Conservation (phyloP, 2,888 invertebrate species). For the Nomada hirtipes region DNA sequence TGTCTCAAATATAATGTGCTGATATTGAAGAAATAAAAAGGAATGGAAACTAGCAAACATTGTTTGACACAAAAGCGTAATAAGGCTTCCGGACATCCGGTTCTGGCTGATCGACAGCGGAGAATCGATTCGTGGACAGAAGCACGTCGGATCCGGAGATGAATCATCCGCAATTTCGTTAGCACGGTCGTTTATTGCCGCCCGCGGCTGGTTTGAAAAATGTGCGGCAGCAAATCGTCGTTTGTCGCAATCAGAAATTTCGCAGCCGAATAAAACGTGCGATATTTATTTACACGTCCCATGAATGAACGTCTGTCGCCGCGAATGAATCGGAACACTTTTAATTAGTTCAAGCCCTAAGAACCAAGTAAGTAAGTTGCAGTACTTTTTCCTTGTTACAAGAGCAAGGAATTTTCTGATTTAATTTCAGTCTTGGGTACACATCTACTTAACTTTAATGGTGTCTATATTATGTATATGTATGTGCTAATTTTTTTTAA, state of each 20-base stretch:
- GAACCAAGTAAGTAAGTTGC: constrained; percentile 3
- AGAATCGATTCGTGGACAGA: neutral
- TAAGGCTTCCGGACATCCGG: too few relatives aligned
- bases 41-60: neutral
- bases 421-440: neutral
- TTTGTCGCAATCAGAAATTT: constrained; percentile 63
- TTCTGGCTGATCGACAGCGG: neutral
- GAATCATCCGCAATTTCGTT: constrained; percentile 21
- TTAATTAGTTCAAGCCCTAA: constrained; percentile 70
- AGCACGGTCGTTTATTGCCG: constrained; percentile 6
- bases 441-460: too few relatives aligned
- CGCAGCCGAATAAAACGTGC: constrained; percentile 44
- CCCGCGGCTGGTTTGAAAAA: constrained; percentile 14
- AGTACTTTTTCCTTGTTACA: neutral
- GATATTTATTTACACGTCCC: constrained; percentile 41
- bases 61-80: neutral
- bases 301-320: constrained; percentile 64
- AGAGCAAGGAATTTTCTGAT: neutral
- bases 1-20: too few relatives aligned
- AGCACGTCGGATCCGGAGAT: neutral
- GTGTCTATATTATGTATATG: too few relatives aligned
- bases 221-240: neutral
- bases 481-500: too few relatives aligned
- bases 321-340: constrained; percentile 73
- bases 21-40: neutral